Evolutionary conservation across 2,888 invertebrate genomes (phyloP), one percentile per base, ranked within the genome.

Genomic region (Pediacus dermestoides): DNA sequence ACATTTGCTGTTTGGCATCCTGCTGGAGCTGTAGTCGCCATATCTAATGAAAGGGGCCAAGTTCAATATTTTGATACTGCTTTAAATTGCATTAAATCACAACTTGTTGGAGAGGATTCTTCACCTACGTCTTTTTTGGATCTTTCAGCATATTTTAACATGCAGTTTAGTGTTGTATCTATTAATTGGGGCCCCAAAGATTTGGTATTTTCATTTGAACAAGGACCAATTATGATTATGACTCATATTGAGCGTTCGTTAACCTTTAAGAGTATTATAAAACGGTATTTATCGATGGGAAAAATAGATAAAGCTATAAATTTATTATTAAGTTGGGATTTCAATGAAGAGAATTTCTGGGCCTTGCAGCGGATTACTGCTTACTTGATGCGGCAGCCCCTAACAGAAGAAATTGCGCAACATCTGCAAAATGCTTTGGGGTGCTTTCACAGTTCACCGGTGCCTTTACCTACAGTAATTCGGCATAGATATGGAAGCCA

Each of bases 381-480:
- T 58, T 75, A 80, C 65, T 71, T 84, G 30, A 72, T 85, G 46
- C 72, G 78, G 47, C 63, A 67, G 33, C 73, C 74, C 11, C 66
- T 83, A 22, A 80, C 76, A 34, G 72, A 76, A 18, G 75, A 78
- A 34, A 71, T 74, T 50, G 81, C 82, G 52, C 81, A 79, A 39
- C 71, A 78, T 49, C 72, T 88, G 47, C 85, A 88, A 66, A 82
- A 80, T 48, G 85, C 90, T 6, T 68, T 94, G 12, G 90, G 89
- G 18, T 82, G 85, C 44, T 93, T 83, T 69, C 82, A 88, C 58
- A 77, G 79, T 18, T 82, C 89, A 7, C 74, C 78, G 14, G 73
- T 79, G 27, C 75, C 81, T 1, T 70, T 85, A 27, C 81, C 82
- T 36, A 77, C 80, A 45, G 77, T 81, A 9, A 76, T 81, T 1